Conservation (phyloP, 2,797 vertebrate genomes). For the Microhierax caerulescens region DNA sequence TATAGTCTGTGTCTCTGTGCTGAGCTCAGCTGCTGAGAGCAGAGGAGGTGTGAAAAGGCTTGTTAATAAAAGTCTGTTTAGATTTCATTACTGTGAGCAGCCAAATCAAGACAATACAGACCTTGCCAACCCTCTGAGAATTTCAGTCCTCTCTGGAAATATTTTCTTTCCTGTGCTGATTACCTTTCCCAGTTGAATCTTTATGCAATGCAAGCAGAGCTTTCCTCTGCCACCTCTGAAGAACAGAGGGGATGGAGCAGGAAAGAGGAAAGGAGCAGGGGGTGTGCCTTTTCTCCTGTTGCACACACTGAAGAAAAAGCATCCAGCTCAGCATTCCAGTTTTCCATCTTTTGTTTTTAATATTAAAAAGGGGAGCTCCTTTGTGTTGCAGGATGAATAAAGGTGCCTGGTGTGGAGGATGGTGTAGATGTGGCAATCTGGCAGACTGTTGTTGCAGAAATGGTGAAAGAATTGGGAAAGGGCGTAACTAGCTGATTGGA, state of each 20-base stretch:
- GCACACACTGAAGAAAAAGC: not conserved
- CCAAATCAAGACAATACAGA: not conserved
- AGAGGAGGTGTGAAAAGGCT: slow-evolving; percentile 43
- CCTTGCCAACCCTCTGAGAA: not conserved
- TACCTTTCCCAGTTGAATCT: not conserved
- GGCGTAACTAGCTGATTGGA: not conserved
- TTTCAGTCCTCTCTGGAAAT: not conserved
- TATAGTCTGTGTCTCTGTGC: not conserved
- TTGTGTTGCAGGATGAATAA: not conserved
- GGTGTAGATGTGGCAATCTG: not conserved
- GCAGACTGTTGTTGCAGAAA: not conserved
- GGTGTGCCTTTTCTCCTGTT: not conserved
- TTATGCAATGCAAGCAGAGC: not conserved
- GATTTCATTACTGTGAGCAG: slow-evolving; percentile 19
- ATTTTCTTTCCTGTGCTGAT: not conserved
- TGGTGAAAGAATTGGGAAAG: not conserved
- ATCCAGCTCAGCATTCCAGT: not conserved
- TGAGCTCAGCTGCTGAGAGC: slow-evolving; percentile 54
- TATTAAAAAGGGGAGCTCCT: not conserved
- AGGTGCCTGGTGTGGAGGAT: not conserved
- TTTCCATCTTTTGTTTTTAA: not conserved
- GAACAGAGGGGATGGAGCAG: not conserved
- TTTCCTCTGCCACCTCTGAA: not conserved
- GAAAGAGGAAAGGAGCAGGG: not conserved
- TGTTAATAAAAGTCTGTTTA: slow-evolving; percentile 52